Conservation (phyloP, 1,140 invertebrate genomes). For the Trichomalopsis sarcophagae region DNA sequence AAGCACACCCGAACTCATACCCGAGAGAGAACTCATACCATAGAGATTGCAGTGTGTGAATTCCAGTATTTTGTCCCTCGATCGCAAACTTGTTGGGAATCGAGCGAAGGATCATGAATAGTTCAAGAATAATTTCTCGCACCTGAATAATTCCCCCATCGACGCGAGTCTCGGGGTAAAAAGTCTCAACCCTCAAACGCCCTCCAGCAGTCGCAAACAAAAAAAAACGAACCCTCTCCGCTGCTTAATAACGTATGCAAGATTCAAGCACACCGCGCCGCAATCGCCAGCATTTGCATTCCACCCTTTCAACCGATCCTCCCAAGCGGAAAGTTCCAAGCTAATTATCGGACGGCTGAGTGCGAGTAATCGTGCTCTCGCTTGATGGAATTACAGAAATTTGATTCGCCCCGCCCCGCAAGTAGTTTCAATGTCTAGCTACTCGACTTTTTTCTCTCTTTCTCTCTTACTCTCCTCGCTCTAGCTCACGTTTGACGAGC, state of each 20-base stretch:
- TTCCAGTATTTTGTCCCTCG: too few relatives aligned
- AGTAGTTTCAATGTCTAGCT: neutral
- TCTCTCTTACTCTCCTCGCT: neutral
- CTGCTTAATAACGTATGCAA: neutral
- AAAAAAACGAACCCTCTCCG: neutral
- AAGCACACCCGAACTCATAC: too few relatives aligned
- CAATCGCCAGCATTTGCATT: neutral
- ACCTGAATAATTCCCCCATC: too few relatives aligned
- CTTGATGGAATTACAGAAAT: constrained; percentile 10
- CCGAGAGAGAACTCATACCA: too few relatives aligned
- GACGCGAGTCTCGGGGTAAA: too few relatives aligned
- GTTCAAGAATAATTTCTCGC: too few relatives aligned
- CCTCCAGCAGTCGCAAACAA: neutral
- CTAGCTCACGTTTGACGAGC: too few relatives aligned
- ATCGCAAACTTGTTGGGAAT: too few relatives aligned
- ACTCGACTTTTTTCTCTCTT: neutral
- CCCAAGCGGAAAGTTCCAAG: neutral
- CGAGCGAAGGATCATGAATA: too few relatives aligned
- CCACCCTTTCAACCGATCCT: neutral
- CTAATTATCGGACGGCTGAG: neutral
- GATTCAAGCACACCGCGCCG: neutral
- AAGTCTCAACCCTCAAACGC: neutral
- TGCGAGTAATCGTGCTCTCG: neutral
- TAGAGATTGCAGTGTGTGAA: too few relatives aligned
- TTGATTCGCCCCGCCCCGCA: neutral